Percentiles rank a stretch among this genome's conserved stretches.
Conservation (phyloP, 1,140 invertebrate genomes). For the Pemphigus obesinymphae region DNA sequence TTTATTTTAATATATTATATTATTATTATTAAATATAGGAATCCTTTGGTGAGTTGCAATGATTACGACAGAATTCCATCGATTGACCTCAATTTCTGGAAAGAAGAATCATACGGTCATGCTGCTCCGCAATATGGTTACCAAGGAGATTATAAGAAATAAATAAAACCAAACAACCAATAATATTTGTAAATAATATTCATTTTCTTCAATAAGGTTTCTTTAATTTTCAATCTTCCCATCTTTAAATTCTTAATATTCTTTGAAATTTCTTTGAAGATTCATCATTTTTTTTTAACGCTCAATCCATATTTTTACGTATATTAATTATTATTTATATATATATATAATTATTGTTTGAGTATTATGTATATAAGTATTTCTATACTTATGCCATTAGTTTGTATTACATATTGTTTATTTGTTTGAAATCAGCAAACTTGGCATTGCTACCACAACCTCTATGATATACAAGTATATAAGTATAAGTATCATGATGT, state of each 20-base stretch:
- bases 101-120: constrained; percentile 44
- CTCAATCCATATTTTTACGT: constrained; percentile 37
- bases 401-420: constrained; percentile 10
- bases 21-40: constrained; percentile 53
- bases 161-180: constrained; percentile 22
- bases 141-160: constrained; percentile 40
- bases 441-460: not conserved
- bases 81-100: constrained; percentile 56
- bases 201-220: constrained; percentile 39
- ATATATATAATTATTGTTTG: constrained; percentile 18
- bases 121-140: constrained; percentile 29
- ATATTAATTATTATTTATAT: constrained; percentile 32
- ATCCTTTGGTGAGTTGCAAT: constrained; percentile 61
- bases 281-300: constrained; percentile 15
- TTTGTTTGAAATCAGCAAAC: not conserved
- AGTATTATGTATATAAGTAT: constrained; percentile 24
- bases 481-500: not conserved
- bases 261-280: constrained; percentile 23
- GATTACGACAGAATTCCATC: constrained; percentile 55
- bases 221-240: constrained; percentile 12
- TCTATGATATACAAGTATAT: not conserved
- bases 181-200: constrained; percentile 35
- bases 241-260: constrained; percentile 24
- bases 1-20: not conserved
- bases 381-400: constrained; percentile 19